These are phyloP conservation scores for Chloroclysta siterata DNA, from an alignment of 2,888 invertebrate species.

Conservation along the genomic window DNA sequence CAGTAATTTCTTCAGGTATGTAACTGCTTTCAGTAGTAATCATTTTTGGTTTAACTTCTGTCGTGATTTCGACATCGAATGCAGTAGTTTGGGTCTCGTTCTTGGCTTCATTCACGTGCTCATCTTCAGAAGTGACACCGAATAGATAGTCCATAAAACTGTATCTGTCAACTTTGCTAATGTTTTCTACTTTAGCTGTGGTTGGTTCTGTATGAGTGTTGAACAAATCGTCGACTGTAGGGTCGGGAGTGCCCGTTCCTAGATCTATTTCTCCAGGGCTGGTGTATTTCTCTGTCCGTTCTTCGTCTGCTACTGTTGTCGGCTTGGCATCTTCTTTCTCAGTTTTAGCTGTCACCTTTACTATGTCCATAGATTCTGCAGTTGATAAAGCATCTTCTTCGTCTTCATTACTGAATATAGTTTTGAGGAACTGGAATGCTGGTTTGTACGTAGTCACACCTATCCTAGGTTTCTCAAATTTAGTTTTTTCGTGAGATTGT, in stretches of 20 bases:
- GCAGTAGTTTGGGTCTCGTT: conserved; percentile 48
- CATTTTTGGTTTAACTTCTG: conserved; percentile 57
- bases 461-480: conserved; percentile 54
- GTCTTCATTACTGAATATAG: conserved; percentile 59
- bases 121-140: conserved; percentile 65
- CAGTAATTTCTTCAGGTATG: conserved; percentile 77
- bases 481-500: conserved; percentile 54
- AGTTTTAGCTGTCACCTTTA: conserved; percentile 53
- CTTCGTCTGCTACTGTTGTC: conserved; percentile 47
- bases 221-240: conserved; percentile 65
- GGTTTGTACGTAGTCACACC: conserved; percentile 75
- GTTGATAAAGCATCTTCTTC: conserved; percentile 45
- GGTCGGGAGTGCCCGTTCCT: conserved; percentile 71
- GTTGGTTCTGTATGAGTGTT: conserved; percentile 64
- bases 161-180: conserved; percentile 45
- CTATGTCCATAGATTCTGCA: conserved; percentile 58
- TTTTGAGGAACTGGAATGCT: conserved; percentile 61
- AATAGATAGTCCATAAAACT: conserved; percentile 77
- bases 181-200: conserved; percentile 48
- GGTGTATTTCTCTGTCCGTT: conserved; percentile 52
- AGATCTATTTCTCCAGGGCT: conserved; percentile 75
- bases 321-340: conserved; percentile 40
- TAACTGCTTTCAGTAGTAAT: conserved; percentile 65
- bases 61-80: conserved; percentile 53
- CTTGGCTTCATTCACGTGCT: conserved; percentile 37